phyloP scores from a whole-genome alignment of 2,888 invertebrate species.

The Clepsis dumicolana region DNA sequence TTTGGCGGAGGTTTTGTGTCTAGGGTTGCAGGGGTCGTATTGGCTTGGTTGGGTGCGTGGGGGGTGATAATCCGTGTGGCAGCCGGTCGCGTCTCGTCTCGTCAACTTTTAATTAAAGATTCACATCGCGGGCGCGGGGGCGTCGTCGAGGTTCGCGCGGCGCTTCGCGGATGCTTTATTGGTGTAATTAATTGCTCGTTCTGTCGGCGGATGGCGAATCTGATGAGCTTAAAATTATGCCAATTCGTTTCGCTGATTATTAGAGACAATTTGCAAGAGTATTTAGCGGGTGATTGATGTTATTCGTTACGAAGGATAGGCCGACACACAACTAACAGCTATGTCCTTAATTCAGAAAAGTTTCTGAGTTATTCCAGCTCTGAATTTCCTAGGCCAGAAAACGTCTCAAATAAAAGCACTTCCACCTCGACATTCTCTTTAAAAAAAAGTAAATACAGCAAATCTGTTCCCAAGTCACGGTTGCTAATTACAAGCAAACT shows the following conservation, averaged over 20 bases:
- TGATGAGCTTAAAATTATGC: constrained; percentile 31
- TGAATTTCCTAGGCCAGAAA: neutral
- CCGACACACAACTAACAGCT: neutral
- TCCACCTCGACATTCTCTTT: neutral
- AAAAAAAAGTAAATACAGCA: constrained; percentile 18
- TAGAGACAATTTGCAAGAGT: neutral
- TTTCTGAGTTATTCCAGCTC: no score
- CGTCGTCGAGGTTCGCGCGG: neutral
- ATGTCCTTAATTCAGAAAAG: no score
- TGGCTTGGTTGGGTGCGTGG: constrained; percentile 47
- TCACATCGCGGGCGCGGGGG: constrained; percentile 39
- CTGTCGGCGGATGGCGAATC: constrained; percentile 35
- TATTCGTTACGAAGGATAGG: neutral
- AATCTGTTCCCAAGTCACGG: neutral
- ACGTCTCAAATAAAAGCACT: neutral
- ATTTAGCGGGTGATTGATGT: neutral
- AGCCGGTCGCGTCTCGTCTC: constrained; percentile 56
- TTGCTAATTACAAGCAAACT: constrained; percentile 36
- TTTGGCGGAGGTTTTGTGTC: constrained; percentile 51
- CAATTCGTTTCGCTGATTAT: constrained; percentile 28
- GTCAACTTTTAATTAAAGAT: constrained; percentile 76
- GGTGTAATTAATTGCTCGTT: constrained; percentile 44
- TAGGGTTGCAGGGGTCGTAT: constrained; percentile 56
- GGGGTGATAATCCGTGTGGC: constrained; percentile 53
- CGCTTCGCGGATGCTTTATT: constrained; percentile 34